Evolutionary conservation across 2,113 vertebrate genomes (phyloP).

Genomic region (Salvator merianae): DNA sequence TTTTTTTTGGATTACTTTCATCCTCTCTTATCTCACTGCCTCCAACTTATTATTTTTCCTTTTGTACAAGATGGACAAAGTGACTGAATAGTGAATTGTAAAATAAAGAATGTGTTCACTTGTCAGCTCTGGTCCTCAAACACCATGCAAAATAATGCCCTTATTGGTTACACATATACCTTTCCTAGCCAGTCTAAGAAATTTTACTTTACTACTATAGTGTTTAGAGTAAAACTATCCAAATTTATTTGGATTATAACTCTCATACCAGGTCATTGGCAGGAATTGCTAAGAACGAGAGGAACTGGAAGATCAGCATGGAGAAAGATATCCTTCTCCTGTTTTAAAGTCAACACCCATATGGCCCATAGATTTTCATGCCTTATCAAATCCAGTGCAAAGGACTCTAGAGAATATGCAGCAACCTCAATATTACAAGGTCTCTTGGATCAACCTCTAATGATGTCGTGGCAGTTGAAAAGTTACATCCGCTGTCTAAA

Average conservation of each 20-base stretch:
- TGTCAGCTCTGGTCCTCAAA: constrained; percentile 14
- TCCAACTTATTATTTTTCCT: too few relatives aligned
- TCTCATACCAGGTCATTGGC: background rate
- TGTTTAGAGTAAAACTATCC: background rate
- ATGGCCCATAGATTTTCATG: background rate
- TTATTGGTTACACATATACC: background rate
- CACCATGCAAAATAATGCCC: background rate
- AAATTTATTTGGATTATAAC: background rate
- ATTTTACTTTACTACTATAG: background rate
- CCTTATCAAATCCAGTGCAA: background rate
- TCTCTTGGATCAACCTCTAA: background rate
- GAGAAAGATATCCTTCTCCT: background rate
- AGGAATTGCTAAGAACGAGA: background rate
- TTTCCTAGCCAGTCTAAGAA: background rate
- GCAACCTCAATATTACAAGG: background rate
- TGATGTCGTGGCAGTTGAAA: background rate
- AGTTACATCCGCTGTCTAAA: background rate
- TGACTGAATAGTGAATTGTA: background rate
- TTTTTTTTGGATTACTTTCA: constrained; percentile 13
- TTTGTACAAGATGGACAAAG: constrained; percentile 2
- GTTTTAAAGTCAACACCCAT: background rate
- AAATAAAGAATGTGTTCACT: background rate
- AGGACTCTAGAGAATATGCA: background rate
- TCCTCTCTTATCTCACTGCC: background rate
- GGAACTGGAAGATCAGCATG: background rate